phyloP scores from a whole-genome alignment of 2,113 vertebrate species.

The Rhinolophus sinicus region DNA sequence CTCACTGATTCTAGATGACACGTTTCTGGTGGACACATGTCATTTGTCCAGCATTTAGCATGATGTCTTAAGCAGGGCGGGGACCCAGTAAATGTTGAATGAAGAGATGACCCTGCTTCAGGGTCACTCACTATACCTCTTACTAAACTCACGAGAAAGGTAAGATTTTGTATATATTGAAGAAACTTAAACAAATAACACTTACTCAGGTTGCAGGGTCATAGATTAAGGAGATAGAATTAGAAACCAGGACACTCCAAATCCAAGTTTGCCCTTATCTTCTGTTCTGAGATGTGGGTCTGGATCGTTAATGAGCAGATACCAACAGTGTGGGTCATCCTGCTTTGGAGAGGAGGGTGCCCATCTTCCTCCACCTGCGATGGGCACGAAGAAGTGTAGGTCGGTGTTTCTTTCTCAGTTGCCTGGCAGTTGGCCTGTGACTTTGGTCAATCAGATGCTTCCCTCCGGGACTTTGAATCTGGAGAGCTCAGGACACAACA shows the following conservation, averaged over 20 bases:
- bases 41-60: neutral
- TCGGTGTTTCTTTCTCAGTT: neutral
- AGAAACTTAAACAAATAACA: slow-evolving; percentile 15
- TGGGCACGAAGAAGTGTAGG: neutral
- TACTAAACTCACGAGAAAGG: neutral
- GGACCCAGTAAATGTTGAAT: neutral
- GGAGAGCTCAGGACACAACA: neutral
- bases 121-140: neutral
- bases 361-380: neutral
- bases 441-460: neutral
- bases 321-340: neutral
- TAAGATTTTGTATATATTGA: neutral
- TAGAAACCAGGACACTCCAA: neutral
- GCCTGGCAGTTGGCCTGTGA: neutral
- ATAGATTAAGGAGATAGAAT: neutral
- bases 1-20: neutral
- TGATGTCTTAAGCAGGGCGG: neutral
- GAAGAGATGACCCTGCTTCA: neutral
- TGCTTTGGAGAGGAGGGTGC: neutral
- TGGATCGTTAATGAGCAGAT: neutral
- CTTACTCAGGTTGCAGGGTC: neutral
- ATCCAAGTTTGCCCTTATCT: neutral
- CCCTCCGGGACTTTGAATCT: neutral
- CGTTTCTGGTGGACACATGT: neutral
- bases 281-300: neutral